Evolutionary conservation across 2,888 invertebrate species (phyloP), one percentile per base, ranked within the genome.

Genomic region (Atethmia centrago): DNA sequence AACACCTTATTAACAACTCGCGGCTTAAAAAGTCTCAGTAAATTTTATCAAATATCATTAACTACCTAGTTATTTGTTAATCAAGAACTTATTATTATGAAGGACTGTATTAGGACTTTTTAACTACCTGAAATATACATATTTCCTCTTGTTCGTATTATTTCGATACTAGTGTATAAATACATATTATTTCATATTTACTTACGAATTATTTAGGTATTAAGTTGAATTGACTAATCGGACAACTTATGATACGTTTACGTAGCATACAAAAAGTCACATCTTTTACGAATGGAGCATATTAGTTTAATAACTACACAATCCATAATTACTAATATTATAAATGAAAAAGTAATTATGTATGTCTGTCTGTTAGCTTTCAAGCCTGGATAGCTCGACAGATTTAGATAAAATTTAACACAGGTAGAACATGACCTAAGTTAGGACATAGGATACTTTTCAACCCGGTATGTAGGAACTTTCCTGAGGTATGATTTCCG

Each of bases 1-100:
- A 75, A 81, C 81, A 78, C 81, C 75, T 61, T 19, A 31, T 31
- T 59, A 25, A 47, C 8, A 40, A n/a, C n/a, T n/a, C n/a, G n/a
- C n/a, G n/a, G n/a, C n/a, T n/a, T n/a, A n/a, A n/a, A n/a, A n/a
- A n/a, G n/a, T n/a, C n/a, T n/a, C n/a, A n/a, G n/a, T n/a, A n/a
- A n/a, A n/a, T n/a, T n/a, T n/a, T n/a, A n/a, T n/a, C n/a, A n/a
- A n/a, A n/a, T 25, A 36, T 40, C 14, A 21, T 66, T 36, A 21
- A 40, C 36, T 68, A 21, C 36, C 9, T 31, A 62, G 1, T 51
- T 64, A 31, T 31, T 49, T 31, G 16, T 31, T 59, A 36, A 59
- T 12, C 31, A 58, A 36, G 21, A 31, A 28, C 55, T 53, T 28
- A 8, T 31, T 45, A 21, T 19, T 19, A 62, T 62, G n/a, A n/a